Percentiles rank a stretch among this genome's conserved stretches.
phyloP scores from a whole-genome alignment of 2,113 vertebrate genomes.

The Nannobrachium achirus region DNA sequence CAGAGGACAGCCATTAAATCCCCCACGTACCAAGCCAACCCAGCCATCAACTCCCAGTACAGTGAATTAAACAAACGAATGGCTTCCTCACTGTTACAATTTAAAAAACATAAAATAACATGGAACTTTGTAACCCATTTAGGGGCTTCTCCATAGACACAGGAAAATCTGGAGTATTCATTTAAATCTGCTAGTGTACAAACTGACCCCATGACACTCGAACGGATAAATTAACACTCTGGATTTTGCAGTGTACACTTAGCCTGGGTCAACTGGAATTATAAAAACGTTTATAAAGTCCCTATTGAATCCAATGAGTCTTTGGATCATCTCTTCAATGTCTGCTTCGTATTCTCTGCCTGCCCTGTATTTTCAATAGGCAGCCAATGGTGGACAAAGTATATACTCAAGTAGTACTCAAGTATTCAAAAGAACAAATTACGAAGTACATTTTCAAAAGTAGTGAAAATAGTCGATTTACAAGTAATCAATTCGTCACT shows the following conservation, averaged over 20 bases:
- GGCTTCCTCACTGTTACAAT: constrained; percentile 65
- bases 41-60: constrained; percentile 60
- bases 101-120: constrained; percentile 71
- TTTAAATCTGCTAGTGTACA: no score
- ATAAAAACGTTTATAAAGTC: constrained; percentile 57
- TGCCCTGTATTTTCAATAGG: neutral
- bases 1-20: constrained; percentile 71
- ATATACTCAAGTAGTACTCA: no score
- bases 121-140: constrained; percentile 56
- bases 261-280: constrained; percentile 54
- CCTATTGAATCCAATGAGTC: constrained; percentile 30
- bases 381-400: constrained; percentile 11
- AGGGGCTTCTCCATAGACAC: constrained; percentile 28
- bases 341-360: constrained; percentile 41
- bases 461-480: no score
- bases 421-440: no score
- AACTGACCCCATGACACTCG: no score
- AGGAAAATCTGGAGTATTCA: no score
- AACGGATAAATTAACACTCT: no score
- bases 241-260: neutral
- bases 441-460: no score
- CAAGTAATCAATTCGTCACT: no score
- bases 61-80: constrained; percentile 75
- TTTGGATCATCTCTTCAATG: constrained; percentile 57
- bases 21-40: constrained; percentile 45